phyloP scores from a whole-genome alignment of 2,888 invertebrate species.

The Ochlodes sylvanus region DNA sequence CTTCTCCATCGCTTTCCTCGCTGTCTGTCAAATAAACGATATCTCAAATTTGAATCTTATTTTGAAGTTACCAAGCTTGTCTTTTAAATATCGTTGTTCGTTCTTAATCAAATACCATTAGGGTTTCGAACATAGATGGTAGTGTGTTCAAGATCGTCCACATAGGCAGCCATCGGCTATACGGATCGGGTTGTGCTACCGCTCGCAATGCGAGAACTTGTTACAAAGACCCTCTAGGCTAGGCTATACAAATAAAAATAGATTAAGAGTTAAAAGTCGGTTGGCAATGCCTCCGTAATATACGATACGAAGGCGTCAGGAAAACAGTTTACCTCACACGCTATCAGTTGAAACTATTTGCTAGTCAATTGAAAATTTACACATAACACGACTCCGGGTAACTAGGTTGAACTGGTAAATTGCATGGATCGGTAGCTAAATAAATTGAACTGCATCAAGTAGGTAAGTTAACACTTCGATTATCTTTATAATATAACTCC shows the following conservation, averaged over 20 bases:
- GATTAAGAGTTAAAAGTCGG: constrained; percentile 61
- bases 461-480: constrained; percentile 5
- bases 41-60: neutral
- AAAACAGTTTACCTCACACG: constrained; percentile 72
- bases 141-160: constrained; percentile 83
- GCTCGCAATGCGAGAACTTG: constrained; percentile 29
- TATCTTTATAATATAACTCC: neutral
- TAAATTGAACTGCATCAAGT: neutral
- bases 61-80: neutral
- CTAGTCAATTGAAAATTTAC: constrained; percentile 65
- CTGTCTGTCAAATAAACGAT: constrained; percentile 86
- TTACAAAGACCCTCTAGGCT: constrained; percentile 31
- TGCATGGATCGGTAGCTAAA: neutral
- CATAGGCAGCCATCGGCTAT: constrained; percentile 59
- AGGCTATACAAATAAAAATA: constrained; percentile 26
- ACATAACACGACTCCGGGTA: constrained; percentile 34
- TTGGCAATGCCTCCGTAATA: constrained; percentile 55
- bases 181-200: constrained; percentile 42
- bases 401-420: constrained; percentile 20
- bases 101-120: constrained; percentile 67
- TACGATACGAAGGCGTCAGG: constrained; percentile 54
- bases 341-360: constrained; percentile 62
- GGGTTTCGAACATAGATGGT: constrained; percentile 87
- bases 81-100: neutral
- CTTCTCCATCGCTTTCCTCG: constrained; percentile 96